Percentiles rank a stretch among this genome's conserved stretches.
Evolutionary conservation across 1,140 invertebrate genomes (phyloP).

Genomic region (Lepidurus apus): DNA sequence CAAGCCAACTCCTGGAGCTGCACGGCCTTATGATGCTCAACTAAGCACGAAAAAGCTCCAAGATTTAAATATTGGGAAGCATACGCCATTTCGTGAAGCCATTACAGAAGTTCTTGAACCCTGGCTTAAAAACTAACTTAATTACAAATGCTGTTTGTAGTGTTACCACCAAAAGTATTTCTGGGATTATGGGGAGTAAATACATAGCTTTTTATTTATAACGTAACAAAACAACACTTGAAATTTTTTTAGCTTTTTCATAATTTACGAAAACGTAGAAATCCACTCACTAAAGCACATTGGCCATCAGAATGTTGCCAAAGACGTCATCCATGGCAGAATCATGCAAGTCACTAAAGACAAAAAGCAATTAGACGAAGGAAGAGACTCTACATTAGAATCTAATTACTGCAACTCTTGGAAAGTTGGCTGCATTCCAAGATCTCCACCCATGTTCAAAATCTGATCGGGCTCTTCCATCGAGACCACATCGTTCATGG

Average conservation of each 20-base stretch:
- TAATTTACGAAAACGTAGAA: background rate
- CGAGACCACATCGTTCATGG: too few relatives aligned
- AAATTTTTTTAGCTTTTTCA: too few relatives aligned
- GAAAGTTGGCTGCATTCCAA: too few relatives aligned
- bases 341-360: background rate
- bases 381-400: background rate
- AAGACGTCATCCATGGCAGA: background rate
- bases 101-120: constrained; percentile 43
- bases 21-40: constrained; percentile 49
- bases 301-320: background rate
- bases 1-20: constrained; percentile 42
- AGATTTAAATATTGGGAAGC: constrained; percentile 43
- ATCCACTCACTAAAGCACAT: too few relatives aligned
- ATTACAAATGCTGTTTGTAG: background rate
- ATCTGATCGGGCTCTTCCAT: too few relatives aligned
- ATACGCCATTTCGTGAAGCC: constrained; percentile 47
- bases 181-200: too few relatives aligned
- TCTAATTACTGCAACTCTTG: background rate
- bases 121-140: constrained; percentile 32
- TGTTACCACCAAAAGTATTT: too few relatives aligned
- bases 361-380: background rate
- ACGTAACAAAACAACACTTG: too few relatives aligned
- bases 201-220: too few relatives aligned
- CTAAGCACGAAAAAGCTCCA: constrained; percentile 46
- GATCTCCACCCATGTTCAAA: too few relatives aligned